These are phyloP conservation scores for Lycocorax pyrrhopterus DNA, from an alignment of 2,113 vertebrate genomes.

Conservation along the genomic window DNA sequence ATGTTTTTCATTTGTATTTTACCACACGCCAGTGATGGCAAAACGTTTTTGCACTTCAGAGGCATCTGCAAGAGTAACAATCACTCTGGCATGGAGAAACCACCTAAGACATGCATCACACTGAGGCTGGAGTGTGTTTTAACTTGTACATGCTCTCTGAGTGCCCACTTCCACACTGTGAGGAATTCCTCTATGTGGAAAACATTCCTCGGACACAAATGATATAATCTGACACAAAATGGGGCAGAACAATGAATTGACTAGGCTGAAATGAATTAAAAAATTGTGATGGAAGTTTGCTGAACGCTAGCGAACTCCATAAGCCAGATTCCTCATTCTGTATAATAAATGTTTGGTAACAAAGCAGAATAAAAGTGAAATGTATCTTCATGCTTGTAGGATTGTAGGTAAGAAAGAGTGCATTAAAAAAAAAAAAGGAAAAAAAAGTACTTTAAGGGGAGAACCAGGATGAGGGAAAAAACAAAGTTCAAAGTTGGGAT, in stretches of 20 bases:
- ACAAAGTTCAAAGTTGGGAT: neutral
- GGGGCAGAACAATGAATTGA: neutral
- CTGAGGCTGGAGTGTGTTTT: neutral
- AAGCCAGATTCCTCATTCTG: neutral
- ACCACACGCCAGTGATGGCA: neutral
- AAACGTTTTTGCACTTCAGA: neutral
- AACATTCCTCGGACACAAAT: neutral
- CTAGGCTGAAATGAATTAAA: neutral
- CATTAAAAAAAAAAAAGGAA: neutral
- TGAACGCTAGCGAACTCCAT: neutral
- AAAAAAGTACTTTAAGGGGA: neutral
- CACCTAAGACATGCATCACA: neutral
- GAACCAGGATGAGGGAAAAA: neutral
- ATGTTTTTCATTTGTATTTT: neutral
- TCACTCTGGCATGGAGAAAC: neutral
- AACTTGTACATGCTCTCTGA: neutral
- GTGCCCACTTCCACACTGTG: neutral
- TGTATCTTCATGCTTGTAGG: rapidly evolving
- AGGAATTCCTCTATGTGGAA: neutral
- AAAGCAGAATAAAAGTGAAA: neutral
- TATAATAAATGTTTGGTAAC: neutral
- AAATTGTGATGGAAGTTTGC: neutral
- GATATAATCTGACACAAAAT: neutral
- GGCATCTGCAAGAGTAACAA: neutral
- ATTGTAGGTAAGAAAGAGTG: neutral